Conservation (phyloP, 2,888 invertebrate genomes). For the Mythimna impura region DNA sequence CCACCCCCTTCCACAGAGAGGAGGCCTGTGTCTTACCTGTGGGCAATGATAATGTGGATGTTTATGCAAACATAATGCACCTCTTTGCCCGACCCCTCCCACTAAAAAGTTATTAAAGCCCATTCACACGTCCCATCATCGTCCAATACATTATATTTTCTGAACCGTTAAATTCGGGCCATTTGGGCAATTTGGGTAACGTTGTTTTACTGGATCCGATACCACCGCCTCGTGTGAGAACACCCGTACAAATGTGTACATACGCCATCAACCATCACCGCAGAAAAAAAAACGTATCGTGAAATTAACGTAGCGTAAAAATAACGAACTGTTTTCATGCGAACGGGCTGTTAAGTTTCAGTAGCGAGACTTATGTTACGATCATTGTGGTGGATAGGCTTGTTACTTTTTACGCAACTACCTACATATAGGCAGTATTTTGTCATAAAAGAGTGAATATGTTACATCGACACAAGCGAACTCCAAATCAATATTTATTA, state of each 20-base stretch:
- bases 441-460: background rate
- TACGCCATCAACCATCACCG: conserved; percentile 35
- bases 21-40: too few relatives aligned
- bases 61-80: background rate
- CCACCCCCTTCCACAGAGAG: too few relatives aligned
- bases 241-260: conserved; percentile 24
- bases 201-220: conserved; percentile 41
- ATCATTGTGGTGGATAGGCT: conserved; percentile 15
- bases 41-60: too few relatives aligned
- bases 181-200: conserved; percentile 21
- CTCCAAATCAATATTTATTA: too few relatives aligned
- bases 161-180: conserved; percentile 31
- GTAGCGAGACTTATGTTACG: conserved; percentile 23
- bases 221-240: conserved; percentile 28
- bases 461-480: background rate
- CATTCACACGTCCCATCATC: conserved; percentile 20
- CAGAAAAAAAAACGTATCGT: conserved; percentile 46
- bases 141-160: conserved; percentile 26
- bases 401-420: conserved; percentile 23
- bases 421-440: background rate
- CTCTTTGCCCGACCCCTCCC: background rate
- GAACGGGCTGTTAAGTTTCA: conserved; percentile 45
- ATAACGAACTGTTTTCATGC: conserved; percentile 47
- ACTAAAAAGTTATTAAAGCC: conserved; percentile 17
- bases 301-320: conserved; percentile 55